Evolutionary conservation across 2,797 vertebrate species (phyloP), one percentile per base, ranked within the genome.

Genomic region (Liasis olivaceus): DNA sequence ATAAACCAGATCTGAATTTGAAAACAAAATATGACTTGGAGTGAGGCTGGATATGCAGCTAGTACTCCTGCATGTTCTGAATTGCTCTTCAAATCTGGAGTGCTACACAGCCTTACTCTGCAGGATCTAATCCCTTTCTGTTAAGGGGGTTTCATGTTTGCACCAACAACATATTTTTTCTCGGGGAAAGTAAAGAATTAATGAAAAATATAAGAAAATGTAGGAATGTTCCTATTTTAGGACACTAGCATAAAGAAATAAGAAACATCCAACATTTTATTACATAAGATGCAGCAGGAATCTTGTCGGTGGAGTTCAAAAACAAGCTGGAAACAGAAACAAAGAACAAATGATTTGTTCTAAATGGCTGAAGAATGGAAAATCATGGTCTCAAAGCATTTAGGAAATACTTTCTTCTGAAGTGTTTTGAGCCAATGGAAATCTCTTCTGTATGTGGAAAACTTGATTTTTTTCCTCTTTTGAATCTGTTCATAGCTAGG

Each of bases 121-220:
- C 54, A 81, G 26, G 62, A 62, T 17, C 54, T 62, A 87, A 88
- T 84, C n/a, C 22, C 22, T 63, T 54, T 36, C 66, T 54, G 28
- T 31, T 54, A 77, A 87, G 54, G 2, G 51, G 12, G 4, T 13
- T 64, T 63, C 20, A 14, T 59, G 58, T 26, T 59, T 69, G 11
- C 24, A 66, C 17, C 28, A 86, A 51, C 26, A 6, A 24, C 22
- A 59, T 20, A 31, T 72, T 11, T 28, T 22, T 14, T 62, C 59
- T 87, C 42, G 66, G 66, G 64, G 8, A 56, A 89, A 56, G 42
- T 9, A 94, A 90, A n/a, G 13, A 90, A 26, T 31, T 88, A 77
- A 11, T 59, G 94, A 95, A 95, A 24, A 93, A 93, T 85, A 93
- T 17, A 2, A 93, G 13, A 86, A 12, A n/a, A 96, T 47, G 5